These are phyloP conservation scores for Leptopilina clavipes DNA, from an alignment of 1,140 invertebrate genomes.

Conservation along the genomic window DNA sequence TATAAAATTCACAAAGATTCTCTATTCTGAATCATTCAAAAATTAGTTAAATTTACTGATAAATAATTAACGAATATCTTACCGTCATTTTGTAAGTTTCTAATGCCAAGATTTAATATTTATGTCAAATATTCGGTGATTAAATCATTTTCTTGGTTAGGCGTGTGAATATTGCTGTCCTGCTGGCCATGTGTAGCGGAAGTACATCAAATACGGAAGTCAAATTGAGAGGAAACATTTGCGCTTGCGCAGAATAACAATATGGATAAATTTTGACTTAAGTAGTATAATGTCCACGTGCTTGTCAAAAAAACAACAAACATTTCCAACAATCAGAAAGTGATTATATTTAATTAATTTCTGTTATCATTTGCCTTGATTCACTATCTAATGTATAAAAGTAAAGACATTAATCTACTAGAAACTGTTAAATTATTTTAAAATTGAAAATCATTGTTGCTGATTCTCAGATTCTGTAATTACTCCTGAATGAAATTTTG, in stretches of 20 bases:
- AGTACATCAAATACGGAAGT: neutral
- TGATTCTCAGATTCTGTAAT: too few relatives aligned
- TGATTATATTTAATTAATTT: neutral
- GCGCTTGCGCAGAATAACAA: neutral
- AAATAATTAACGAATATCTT: neutral
- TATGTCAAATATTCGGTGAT: neutral
- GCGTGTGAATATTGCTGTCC: neutral
- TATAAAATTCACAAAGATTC: neutral
- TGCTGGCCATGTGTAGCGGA: constrained; percentile 4
- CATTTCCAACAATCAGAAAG: neutral
- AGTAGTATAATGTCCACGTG: neutral
- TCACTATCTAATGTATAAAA: too few relatives aligned
- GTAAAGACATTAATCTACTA: too few relatives aligned
- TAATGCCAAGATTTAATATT: neutral
- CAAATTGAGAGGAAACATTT: neutral
- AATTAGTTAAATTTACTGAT: neutral
- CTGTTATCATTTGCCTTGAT: too few relatives aligned
- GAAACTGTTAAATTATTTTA: too few relatives aligned
- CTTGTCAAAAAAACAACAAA: neutral
- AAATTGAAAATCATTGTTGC: too few relatives aligned
- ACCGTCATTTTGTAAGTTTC: neutral
- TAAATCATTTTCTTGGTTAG: neutral
- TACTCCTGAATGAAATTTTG: too few relatives aligned
- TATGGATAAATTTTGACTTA: neutral
- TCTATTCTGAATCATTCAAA: neutral